These are phyloP conservation scores for Agapornis canus DNA, from an alignment of 2,797 vertebrate genomes.

Conservation along the genomic window DNA sequence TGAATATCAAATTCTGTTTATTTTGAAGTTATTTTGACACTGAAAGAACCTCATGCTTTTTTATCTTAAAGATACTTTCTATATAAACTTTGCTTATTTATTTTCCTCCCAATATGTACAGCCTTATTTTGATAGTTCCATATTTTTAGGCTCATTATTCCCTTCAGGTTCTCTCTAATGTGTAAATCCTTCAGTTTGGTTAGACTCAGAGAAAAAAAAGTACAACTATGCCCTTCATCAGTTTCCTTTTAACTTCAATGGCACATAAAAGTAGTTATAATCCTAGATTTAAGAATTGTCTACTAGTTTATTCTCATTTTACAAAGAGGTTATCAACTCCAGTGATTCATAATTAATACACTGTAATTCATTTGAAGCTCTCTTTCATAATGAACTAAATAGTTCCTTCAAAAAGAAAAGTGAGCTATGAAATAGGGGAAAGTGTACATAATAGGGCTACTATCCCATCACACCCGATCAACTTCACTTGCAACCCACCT, in stretches of 20 bases:
- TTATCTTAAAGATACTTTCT: neutral
- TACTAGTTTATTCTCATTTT: neutral
- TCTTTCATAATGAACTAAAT: neutral
- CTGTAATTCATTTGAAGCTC: neutral
- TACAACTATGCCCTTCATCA: neutral
- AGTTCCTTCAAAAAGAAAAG: neutral
- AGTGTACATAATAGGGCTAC: neutral
- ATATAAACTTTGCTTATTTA: neutral
- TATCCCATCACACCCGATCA: neutral
- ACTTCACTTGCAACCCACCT: neutral
- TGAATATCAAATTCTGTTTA: neutral
- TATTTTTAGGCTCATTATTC: neutral
- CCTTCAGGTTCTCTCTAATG: neutral
- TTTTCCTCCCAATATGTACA: neutral
- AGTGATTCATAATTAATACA: neutral
- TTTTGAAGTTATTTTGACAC: neutral
- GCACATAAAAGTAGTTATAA: neutral
- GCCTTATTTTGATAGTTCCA: neutral
- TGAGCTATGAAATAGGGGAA: fast-evolving
- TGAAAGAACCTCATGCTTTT: neutral
- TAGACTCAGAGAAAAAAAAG: neutral
- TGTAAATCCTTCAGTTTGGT: neutral
- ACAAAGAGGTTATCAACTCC: neutral
- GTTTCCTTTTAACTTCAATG: neutral
- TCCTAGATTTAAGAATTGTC: neutral